A percentile compares a stretch with the other conserved stretches of the same genome.
Evolutionary conservation across 2,888 invertebrate species (phyloP).

Genomic region (Imbricaverruca yamaguchii): DNA sequence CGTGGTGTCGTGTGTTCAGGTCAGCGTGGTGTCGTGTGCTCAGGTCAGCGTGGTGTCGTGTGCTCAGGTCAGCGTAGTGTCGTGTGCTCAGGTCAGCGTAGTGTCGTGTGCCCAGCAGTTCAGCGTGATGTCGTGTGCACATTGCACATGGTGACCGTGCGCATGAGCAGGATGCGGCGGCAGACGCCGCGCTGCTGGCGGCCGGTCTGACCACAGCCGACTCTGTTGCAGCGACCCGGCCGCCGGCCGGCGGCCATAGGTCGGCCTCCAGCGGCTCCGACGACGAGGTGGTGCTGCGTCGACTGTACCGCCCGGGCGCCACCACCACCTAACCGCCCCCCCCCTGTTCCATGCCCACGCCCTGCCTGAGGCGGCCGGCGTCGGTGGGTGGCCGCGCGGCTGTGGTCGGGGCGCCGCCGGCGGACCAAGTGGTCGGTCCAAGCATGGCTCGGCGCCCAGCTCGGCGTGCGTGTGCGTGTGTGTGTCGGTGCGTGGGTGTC

Average conservation of each 20-base stretch:
- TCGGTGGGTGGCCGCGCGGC: background rate
- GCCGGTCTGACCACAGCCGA: too few species aligned
- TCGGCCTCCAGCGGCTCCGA: background rate
- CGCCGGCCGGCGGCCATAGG: background rate
- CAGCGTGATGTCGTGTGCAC: too few species aligned
- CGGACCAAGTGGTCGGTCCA: background rate
- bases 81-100: too few species aligned
- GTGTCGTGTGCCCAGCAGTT: too few species aligned
- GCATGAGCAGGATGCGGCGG: background rate
- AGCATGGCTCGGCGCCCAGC: too few species aligned
- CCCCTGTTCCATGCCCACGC: background rate
- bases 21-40: too few species aligned
- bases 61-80: too few species aligned
- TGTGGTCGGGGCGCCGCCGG: background rate
- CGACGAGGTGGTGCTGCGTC: background rate
- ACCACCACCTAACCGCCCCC: background rate
- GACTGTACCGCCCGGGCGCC: background rate
- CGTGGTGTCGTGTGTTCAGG: too few species aligned
- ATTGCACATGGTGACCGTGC: too few species aligned
- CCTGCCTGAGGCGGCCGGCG: background rate
- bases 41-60: too few species aligned
- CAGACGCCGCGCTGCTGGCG: background rate
- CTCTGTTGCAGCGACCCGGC: background rate
- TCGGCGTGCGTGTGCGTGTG: background rate
- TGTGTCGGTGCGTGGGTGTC: background rate